Evolutionary conservation across 1,140 invertebrate genomes (phyloP).

Genomic region (Zaprionus ghesquierei): DNA sequence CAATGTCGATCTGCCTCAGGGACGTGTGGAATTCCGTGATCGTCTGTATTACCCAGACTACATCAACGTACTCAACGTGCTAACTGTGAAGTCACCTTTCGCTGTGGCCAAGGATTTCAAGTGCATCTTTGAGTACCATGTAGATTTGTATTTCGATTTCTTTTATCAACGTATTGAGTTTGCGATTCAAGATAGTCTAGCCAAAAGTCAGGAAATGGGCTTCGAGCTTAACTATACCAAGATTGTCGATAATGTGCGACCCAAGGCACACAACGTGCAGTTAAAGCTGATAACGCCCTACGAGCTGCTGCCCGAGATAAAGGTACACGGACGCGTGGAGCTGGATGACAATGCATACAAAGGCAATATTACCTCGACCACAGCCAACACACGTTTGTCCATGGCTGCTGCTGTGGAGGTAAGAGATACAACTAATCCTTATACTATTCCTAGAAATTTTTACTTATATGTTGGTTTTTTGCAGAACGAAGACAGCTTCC

Average conservation of each 20-base stretch:
- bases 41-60: constrained; percentile 84
- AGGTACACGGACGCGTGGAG: constrained; percentile 83
- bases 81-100: constrained; percentile 87
- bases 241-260: constrained; percentile 82
- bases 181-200: constrained; percentile 84
- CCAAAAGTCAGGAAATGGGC: constrained; percentile 68
- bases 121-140: constrained; percentile 85
- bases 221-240: constrained; percentile 83
- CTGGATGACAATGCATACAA: constrained; percentile 84
- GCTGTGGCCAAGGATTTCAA: constrained; percentile 84
- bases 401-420: constrained; percentile 84
- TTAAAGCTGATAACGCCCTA: constrained; percentile 85
- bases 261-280: constrained; percentile 83
- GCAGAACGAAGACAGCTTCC: constrained; percentile 85
- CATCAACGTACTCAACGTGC: constrained; percentile 86
- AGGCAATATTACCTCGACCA: constrained; percentile 82
- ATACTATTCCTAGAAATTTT: not conserved
- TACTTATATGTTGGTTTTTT: constrained; percentile 16
- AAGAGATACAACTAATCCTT: not conserved
- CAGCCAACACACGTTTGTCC: constrained; percentile 82
- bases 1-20: constrained; percentile 83
- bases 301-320: constrained; percentile 83
- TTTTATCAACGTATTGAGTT: constrained; percentile 83
- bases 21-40: constrained; percentile 84
- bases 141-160: constrained; percentile 84